Percentiles rank a stretch among this genome's conserved stretches.
Conservation (phyloP, 2,888 invertebrate species). For the Euphydryas editha region DNA sequence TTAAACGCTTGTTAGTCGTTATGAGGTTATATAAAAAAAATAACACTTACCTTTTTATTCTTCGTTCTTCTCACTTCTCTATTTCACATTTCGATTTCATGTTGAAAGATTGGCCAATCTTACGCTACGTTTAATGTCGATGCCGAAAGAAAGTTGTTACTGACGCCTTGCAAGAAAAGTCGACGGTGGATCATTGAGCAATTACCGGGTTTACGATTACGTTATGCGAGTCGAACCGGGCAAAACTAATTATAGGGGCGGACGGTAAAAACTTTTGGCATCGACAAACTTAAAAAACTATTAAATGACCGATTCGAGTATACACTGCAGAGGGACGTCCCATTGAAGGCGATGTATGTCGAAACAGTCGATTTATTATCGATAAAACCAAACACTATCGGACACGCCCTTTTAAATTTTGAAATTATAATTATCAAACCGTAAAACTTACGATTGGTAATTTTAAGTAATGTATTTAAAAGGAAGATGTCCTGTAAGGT, state of each 20-base stretch:
- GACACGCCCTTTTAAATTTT: constrained; percentile 65
- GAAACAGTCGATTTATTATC: constrained; percentile 55
- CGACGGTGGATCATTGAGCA: constrained; percentile 69
- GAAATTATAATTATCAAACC: constrained; percentile 36
- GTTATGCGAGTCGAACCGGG: constrained; percentile 62
- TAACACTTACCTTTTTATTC: constrained; percentile 70
- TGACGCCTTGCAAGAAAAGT: constrained; percentile 46
- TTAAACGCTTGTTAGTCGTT: constrained; percentile 52
- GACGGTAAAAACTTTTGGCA: constrained; percentile 68
- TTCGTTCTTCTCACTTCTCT: constrained; percentile 51
- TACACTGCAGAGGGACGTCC: constrained; percentile 47
- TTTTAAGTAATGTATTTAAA: constrained; percentile 24
- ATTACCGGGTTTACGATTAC: constrained; percentile 72
- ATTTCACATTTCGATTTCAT: constrained; percentile 53
- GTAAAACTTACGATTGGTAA: constrained; percentile 1
- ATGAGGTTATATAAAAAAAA: constrained; percentile 48
- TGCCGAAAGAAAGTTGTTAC: constrained; percentile 71
- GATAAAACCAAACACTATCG: constrained; percentile 76
- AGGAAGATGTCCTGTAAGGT: constrained; percentile 69
- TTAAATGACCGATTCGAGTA: constrained; percentile 61
- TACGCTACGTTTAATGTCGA: constrained; percentile 59
- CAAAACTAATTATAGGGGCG: constrained; percentile 71
- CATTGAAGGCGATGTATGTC: constrained; percentile 43
- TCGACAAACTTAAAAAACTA: constrained; percentile 66
- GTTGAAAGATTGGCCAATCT: constrained; percentile 74